These are phyloP conservation scores for Cosmia pyralina DNA, from an alignment of 2,888 invertebrate species.

Conservation along the genomic window DNA sequence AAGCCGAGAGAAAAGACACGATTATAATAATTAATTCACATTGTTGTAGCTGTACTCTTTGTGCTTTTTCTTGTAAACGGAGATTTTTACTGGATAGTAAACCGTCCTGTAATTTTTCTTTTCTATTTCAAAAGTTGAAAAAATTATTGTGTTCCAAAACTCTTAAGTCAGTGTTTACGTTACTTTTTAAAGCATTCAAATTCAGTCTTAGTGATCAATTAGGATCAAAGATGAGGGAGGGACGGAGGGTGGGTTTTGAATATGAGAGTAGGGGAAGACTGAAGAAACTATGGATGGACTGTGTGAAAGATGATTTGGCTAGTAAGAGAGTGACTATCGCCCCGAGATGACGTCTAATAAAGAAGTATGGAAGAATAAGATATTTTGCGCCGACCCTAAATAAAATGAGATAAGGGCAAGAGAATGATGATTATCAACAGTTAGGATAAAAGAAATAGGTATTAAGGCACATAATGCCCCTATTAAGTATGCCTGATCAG, in stretches of 20 bases:
- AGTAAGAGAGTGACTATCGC: no score
- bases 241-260: no score
- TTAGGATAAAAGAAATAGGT: no score
- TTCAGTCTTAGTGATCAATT: neutral
- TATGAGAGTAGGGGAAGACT: no score
- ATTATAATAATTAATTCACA: constrained; percentile 20
- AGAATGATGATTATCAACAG: no score
- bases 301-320: no score
- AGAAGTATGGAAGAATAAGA: no score
- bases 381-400: no score
- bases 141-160: neutral
- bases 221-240: neutral
- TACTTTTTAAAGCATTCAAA: neutral
- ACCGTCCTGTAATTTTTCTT: neutral
- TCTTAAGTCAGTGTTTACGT: neutral
- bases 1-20: constrained; percentile 44
- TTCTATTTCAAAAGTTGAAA: neutral
- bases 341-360: no score
- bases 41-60: constrained; percentile 4
- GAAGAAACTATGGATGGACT: no score
- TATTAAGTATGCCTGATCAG: neutral
- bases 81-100: constrained; percentile 5
- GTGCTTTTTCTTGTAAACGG: constrained; percentile 15
- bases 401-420: no score
- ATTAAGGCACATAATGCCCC: neutral